Evolutionary conservation across 2,113 vertebrate genomes (phyloP).

Genomic region (Petaurus breviceps): DNA sequence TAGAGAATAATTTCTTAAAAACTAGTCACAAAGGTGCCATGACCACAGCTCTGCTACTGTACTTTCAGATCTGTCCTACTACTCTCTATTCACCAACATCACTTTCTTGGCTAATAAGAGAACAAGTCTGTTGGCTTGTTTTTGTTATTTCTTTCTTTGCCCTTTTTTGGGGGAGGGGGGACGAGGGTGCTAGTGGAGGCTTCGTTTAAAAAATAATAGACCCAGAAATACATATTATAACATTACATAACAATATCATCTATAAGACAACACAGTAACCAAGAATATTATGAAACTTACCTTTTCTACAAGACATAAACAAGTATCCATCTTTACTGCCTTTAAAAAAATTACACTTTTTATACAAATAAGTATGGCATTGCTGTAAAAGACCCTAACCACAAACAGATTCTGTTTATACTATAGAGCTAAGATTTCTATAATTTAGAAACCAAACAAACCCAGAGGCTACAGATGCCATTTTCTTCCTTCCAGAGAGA

Average conservation of each 20-base stretch:
- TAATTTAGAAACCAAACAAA: background rate
- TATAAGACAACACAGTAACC: background rate
- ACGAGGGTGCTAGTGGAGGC: background rate
- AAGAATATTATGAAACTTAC: background rate
- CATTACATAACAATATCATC: constrained; percentile 27
- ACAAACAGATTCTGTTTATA: constrained; percentile 43
- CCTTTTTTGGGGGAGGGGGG: background rate
- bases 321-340: constrained; percentile 28
- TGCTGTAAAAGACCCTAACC: constrained; percentile 54
- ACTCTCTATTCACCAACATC: background rate
- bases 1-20: background rate
- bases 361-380: constrained; percentile 50
- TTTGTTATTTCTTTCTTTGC: background rate
- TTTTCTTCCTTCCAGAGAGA: constrained; percentile 50
- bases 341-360: constrained; percentile 12
- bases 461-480: background rate
- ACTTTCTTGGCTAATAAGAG: background rate
- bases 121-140: background rate
- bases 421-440: constrained; percentile 52
- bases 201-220: constrained; percentile 12
- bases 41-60: background rate
- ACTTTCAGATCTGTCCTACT: background rate
- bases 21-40: background rate
- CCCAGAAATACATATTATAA: constrained; percentile 5
- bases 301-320: constrained; percentile 44